Percentiles rank a stretch among this genome's conserved stretches.
Conservation (phyloP, 64 coral and sea anemone genomes). For the Stichodactyla mertensii region DNA sequence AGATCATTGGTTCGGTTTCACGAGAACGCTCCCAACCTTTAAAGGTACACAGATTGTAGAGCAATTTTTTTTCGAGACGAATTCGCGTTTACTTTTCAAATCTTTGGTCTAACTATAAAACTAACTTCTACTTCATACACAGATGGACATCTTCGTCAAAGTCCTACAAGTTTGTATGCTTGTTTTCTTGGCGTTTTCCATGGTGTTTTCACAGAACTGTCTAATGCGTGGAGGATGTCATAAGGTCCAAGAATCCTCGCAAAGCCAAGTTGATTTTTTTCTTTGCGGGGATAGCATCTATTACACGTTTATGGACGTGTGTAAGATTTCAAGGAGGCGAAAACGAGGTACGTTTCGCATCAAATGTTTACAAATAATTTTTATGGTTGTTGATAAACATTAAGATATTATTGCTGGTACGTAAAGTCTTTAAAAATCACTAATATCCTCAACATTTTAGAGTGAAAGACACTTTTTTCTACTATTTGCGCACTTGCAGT, state of each 20-base stretch:
- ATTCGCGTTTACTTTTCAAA: not conserved
- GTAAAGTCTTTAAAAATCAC: no score
- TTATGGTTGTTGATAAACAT: no score
- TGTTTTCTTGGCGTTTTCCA: not conserved
- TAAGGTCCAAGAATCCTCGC: not conserved
- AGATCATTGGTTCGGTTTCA: no score
- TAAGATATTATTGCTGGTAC: no score
- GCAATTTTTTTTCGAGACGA: no score
- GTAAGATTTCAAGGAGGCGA: not conserved
- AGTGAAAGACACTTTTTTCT: not conserved
- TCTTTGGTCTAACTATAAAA: not conserved
- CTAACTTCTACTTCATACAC: not conserved
- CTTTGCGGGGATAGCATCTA: constrained; percentile 2
- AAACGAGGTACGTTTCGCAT: not conserved
- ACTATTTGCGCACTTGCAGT: not conserved
- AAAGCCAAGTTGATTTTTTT: constrained; percentile 1
- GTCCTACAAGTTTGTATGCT: not conserved
- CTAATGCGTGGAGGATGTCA: constrained; percentile 2
- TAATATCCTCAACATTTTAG: not conserved
- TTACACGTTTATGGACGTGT: not conserved
- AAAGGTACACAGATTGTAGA: not conserved
- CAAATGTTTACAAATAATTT: not conserved
- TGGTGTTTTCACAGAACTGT: constrained; percentile 4
- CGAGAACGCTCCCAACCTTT: not conserved
- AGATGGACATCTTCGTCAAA: not conserved